Percentiles rank a stretch among this genome's conserved stretches.
Evolutionary conservation across 1,140 invertebrate genomes (phyloP).

Genomic region (Drosophila sturtevanti): DNA sequence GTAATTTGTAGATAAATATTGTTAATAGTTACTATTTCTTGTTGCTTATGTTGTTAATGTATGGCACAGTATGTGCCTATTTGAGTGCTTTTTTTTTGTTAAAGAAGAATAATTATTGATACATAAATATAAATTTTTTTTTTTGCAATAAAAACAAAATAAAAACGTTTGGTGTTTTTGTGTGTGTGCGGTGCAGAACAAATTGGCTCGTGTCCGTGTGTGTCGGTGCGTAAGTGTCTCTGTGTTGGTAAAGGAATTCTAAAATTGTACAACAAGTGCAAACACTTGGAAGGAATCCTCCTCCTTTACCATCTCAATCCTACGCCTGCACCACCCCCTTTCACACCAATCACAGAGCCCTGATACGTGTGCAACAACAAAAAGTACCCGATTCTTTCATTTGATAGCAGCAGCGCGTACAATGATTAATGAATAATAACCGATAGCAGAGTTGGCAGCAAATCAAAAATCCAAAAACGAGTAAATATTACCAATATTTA

Average conservation of each 20-base stretch:
- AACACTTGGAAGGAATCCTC: slow-evolving; percentile 1
- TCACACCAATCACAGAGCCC: background rate
- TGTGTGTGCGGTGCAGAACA: background rate
- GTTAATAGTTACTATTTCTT: slow-evolving; percentile 4
- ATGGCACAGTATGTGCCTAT: background rate
- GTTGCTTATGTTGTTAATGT: slow-evolving; percentile 1
- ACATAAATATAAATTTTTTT: background rate
- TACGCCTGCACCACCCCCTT: too few relatives aligned
- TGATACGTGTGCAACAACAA: background rate
- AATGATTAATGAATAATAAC: slow-evolving; percentile 5
- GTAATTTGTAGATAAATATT: slow-evolving; percentile 8
- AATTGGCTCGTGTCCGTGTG: background rate
- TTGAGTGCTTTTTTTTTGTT: background rate
- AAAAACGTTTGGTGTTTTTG: background rate
- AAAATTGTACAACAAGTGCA: slow-evolving; percentile 5
- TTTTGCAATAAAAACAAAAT: background rate
- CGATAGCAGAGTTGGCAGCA: background rate
- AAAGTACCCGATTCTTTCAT: background rate
- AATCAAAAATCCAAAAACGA: slow-evolving; percentile 2
- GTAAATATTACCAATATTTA: background rate
- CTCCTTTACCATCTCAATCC: background rate
- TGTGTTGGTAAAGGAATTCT: slow-evolving; percentile 6
- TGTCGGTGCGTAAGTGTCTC: background rate
- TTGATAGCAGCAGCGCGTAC: background rate
- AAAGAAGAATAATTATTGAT: background rate